Evolutionary conservation across 2,797 vertebrate species (phyloP).

Genomic region (Lepus oiostolus): DNA sequence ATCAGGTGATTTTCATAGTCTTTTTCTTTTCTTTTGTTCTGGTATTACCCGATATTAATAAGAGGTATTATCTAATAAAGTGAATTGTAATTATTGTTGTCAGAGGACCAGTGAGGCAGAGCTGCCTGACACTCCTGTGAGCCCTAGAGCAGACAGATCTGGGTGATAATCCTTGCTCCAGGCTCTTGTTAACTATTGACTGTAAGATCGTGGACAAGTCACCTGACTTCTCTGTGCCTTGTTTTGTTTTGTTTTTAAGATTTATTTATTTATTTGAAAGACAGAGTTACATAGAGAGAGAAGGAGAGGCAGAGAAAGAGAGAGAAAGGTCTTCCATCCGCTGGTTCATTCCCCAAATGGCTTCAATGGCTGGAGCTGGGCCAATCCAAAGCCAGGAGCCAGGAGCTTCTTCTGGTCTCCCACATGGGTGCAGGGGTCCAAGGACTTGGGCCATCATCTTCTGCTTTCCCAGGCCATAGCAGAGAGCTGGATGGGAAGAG

Average conservation of each 20-base stretch:
- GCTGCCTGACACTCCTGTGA: not conserved
- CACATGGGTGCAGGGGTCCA: too few relatives aligned
- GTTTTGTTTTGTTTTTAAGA: not conserved
- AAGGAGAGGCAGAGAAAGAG: too few relatives aligned
- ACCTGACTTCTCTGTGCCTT: conserved; percentile 11
- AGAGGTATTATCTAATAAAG: not conserved
- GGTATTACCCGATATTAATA: conserved; percentile 26
- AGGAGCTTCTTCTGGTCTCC: too few relatives aligned
- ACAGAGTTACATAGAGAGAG: too few relatives aligned
- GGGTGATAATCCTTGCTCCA: not conserved
- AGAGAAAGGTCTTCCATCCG: too few relatives aligned
- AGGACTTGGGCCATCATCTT: too few relatives aligned
- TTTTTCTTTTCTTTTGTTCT: not conserved
- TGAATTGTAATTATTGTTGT: not conserved
- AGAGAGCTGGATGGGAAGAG: too few relatives aligned
- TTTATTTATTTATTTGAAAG: too few relatives aligned
- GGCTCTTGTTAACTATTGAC: not conserved
- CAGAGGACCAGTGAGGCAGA: not conserved
- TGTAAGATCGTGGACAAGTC: not conserved
- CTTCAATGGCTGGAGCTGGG: too few relatives aligned
- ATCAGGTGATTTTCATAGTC: conserved; percentile 36
- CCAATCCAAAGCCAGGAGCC: too few relatives aligned
- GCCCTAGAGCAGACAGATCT: not conserved
- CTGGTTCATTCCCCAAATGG: too few relatives aligned
- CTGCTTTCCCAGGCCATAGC: too few relatives aligned